Evolutionary conservation across 2,113 vertebrate species (phyloP).

Genomic region (Phylloscopus whistleri): DNA sequence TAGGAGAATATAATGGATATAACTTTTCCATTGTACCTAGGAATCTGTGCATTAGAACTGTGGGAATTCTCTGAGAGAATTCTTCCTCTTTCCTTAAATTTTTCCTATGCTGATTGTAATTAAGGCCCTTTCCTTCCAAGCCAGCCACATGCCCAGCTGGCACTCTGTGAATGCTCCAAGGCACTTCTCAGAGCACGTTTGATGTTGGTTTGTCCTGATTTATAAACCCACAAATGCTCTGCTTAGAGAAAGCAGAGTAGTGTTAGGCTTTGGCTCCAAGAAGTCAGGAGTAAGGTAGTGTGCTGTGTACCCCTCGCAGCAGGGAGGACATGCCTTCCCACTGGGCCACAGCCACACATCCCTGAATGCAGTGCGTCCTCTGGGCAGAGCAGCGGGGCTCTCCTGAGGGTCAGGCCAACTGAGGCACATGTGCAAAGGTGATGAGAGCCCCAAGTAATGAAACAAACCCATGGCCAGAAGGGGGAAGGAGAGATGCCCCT

Average conservation of each 20-base stretch:
- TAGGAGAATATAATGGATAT: background rate
- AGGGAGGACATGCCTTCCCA: background rate
- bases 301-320: background rate
- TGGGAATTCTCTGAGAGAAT: background rate
- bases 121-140: background rate
- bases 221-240: background rate
- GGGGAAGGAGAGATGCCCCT: background rate
- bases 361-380: constrained; percentile 38
- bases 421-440: background rate
- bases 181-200: background rate
- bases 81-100: background rate
- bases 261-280: background rate
- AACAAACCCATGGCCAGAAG: background rate
- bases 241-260: background rate
- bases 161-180: background rate
- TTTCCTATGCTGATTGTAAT: background rate
- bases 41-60: background rate
- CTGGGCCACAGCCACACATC: background rate
- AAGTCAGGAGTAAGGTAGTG: background rate
- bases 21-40: background rate
- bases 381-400: constrained; percentile 35
- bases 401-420: background rate
- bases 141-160: background rate
- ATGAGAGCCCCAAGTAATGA: constrained; percentile 73
- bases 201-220: background rate